Percentiles rank a stretch among this genome's conserved stretches.
These are phyloP conservation scores for Arothron firmamentum DNA, from an alignment of 2,113 vertebrate genomes.

Conservation along the genomic window DNA sequence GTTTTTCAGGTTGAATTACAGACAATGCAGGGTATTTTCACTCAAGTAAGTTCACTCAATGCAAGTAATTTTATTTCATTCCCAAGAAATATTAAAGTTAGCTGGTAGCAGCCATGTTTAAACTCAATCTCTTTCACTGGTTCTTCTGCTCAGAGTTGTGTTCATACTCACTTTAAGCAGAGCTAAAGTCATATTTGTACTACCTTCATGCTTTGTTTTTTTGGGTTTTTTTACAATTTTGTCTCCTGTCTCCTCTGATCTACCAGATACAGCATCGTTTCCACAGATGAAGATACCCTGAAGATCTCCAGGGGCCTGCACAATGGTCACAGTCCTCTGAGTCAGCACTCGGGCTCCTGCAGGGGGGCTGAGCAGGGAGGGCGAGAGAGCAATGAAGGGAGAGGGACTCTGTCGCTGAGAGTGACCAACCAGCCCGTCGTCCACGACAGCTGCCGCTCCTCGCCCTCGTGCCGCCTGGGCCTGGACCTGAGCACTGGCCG, in stretches of 20 bases:
- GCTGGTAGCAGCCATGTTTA: too few relatives aligned
- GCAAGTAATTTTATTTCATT: too few relatives aligned
- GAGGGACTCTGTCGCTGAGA: conserved; percentile 74
- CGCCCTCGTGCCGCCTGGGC: conserved; percentile 52
- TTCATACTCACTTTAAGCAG: too few relatives aligned
- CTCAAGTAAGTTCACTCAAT: too few relatives aligned
- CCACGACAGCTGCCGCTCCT: conserved; percentile 76
- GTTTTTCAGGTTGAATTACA: too few relatives aligned
- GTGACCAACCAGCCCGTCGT: conserved; percentile 62
- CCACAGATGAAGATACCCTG: conserved; percentile 84
- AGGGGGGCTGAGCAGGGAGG: conserved; percentile 69
- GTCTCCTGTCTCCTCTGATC: neutral
- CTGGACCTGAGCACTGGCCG: conserved; percentile 70
- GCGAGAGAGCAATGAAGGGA: conserved; percentile 69
- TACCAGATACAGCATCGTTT: conserved; percentile 84
- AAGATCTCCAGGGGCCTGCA: conserved; percentile 81
- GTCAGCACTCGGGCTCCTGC: conserved; percentile 59
- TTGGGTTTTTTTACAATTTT: too few relatives aligned
- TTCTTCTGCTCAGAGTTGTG: too few relatives aligned
- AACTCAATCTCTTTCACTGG: too few relatives aligned
- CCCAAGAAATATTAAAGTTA: too few relatives aligned
- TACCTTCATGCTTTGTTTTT: too few relatives aligned
- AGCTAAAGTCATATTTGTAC: too few relatives aligned
- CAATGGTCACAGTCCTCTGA: conserved; percentile 69
- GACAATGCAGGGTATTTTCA: too few relatives aligned